phyloP scores from a whole-genome alignment of 1,140 invertebrate genomes.

The Anastatus disparis region DNA sequence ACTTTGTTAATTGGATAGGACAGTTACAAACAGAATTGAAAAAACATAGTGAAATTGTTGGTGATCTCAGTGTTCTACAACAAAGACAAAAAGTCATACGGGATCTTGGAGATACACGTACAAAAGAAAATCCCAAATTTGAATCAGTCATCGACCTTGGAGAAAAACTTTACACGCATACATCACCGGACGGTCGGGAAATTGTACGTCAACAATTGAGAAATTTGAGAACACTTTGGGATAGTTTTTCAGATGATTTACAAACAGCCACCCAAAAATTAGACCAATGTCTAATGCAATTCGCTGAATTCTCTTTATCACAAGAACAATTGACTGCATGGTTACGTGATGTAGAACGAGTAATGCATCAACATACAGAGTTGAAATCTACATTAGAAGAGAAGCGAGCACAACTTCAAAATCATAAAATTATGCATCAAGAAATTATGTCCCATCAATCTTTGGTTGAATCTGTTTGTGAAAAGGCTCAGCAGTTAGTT shows the following conservation, averaged over 20 bases:
- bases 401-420: slow-evolving; percentile 92
- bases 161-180: slow-evolving; percentile 92
- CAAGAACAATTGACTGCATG: slow-evolving; percentile 94
- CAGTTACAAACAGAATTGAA: slow-evolving; percentile 78
- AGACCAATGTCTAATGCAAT: slow-evolving; percentile 88
- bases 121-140: slow-evolving; percentile 83
- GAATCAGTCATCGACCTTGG: slow-evolving; percentile 88
- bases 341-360: slow-evolving; percentile 89
- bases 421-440: slow-evolving; percentile 94
- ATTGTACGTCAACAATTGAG: slow-evolving; percentile 89
- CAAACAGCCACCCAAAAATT: slow-evolving; percentile 82
- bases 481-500: slow-evolving; percentile 89
- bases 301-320: slow-evolving; percentile 86
- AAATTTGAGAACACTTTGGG: slow-evolving; percentile 85
- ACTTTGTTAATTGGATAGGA: slow-evolving; percentile 81
- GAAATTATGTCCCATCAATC: slow-evolving; percentile 93
- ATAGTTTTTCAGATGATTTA: slow-evolving; percentile 85
- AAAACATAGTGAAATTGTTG: slow-evolving; percentile 85
- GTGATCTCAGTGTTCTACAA: slow-evolving; percentile 86
- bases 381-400: slow-evolving; percentile 91
- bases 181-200: slow-evolving; percentile 92
- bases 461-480: slow-evolving; percentile 89
- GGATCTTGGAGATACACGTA: slow-evolving; percentile 82
- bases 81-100: slow-evolving; percentile 86
- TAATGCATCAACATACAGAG: slow-evolving; percentile 92